Evolutionary conservation across 2,888 invertebrate species (phyloP).

Genomic region (Synergus japonicus): DNA sequence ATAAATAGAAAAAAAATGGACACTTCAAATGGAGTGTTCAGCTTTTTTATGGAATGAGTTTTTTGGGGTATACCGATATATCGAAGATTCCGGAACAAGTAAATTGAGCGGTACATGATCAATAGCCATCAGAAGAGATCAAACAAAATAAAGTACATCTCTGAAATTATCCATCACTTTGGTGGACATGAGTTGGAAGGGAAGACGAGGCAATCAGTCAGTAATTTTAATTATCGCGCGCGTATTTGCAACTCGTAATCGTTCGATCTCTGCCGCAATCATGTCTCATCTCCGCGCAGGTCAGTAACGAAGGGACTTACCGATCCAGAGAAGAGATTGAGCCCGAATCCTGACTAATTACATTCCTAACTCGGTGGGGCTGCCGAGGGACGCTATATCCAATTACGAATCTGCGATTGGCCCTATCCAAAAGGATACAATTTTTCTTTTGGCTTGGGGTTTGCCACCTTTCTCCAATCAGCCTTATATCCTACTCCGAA

Average conservation of each 20-base stretch:
- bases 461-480: neutral
- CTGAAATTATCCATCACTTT: neutral
- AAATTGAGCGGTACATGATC: neutral
- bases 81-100: too few species aligned
- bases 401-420: conserved; percentile 64
- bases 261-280: conserved; percentile 64
- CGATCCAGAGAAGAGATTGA: conserved; percentile 68
- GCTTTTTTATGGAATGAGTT: too few species aligned
- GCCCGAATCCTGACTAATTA: conserved; percentile 72
- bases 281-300: conserved; percentile 34
- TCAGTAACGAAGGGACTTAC: conserved; percentile 60
- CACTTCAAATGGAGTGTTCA: too few species aligned
- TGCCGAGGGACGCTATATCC: conserved; percentile 57
- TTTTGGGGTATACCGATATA: too few species aligned
- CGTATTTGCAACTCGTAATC: conserved; percentile 67
- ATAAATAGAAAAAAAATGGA: too few species aligned
- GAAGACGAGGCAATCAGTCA: conserved; percentile 62
- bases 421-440: conserved; percentile 55
- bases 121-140: neutral
- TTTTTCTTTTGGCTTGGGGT: neutral
- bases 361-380: conserved; percentile 70
- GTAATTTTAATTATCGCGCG: conserved; percentile 70
- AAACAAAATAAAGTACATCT: neutral
- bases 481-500: neutral
- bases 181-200: neutral